A percentile compares a stretch with the other conserved stretches of the same genome.
Evolutionary conservation across 2,888 invertebrate genomes (phyloP).

Genomic region (Parasteatoda lunata): DNA sequence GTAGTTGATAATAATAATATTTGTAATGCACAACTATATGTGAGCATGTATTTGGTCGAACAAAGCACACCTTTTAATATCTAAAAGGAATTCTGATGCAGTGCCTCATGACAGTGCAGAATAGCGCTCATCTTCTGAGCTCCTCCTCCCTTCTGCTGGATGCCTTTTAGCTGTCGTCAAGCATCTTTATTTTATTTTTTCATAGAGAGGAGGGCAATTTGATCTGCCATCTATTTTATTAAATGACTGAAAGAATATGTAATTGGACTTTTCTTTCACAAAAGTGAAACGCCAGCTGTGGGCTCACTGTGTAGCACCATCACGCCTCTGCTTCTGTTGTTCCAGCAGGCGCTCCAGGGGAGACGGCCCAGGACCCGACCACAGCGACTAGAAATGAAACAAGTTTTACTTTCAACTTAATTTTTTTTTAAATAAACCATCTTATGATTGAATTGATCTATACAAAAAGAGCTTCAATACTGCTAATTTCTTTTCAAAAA

Average conservation of each 20-base stretch:
- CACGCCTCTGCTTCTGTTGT: conserved; percentile 80
- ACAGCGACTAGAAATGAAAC: conserved; percentile 80
- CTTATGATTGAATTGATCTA: no score
- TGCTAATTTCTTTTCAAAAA: background rate
- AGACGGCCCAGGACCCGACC: conserved; percentile 85
- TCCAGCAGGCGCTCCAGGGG: conserved; percentile 86
- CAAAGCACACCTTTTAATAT: conserved; percentile 40
- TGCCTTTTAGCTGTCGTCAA: conserved; percentile 18
- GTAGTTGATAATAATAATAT: conserved; percentile 1
- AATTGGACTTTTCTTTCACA: conserved; percentile 2
- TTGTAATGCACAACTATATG: conserved; percentile 29
- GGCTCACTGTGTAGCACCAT: conserved; percentile 74
- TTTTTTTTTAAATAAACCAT: background rate
- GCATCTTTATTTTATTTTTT: conserved; percentile 28
- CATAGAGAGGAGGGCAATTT: conserved; percentile 12
- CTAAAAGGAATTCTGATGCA: conserved; percentile 15
- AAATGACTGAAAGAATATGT: conserved; percentile 25
- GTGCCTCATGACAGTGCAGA: conserved; percentile 60
- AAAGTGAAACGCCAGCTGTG: background rate
- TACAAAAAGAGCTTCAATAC: no score
- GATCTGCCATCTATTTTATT: conserved; percentile 37
- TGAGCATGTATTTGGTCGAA: conserved; percentile 51
- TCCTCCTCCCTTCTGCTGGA: conserved; percentile 19
- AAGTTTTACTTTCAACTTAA: background rate
- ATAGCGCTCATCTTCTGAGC: conserved; percentile 11